Evolutionary conservation across 37 sponge, comb jelly and placozoan species (phyloP).

Genomic region (Petrosia ficiformis): DNA sequence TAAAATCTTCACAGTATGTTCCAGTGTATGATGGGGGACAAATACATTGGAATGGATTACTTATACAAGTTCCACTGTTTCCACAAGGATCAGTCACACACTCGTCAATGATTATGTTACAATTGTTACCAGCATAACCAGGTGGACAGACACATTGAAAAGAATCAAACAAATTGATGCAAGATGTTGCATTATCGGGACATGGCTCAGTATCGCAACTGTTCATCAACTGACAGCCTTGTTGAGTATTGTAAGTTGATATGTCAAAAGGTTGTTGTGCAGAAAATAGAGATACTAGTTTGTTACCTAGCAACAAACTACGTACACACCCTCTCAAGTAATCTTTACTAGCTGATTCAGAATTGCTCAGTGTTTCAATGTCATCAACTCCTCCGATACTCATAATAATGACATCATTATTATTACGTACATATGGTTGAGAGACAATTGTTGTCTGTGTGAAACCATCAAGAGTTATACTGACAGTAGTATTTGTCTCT

Average conservation of each 20-base stretch:
- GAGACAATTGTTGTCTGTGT: neutral
- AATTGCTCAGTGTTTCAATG: neutral
- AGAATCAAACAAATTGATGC: neutral
- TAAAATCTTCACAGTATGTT: constrained; percentile 12
- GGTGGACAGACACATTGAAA: constrained; percentile 1
- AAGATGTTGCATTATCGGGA: neutral
- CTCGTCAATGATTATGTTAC: neutral
- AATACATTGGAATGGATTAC: neutral
- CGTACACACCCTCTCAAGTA: neutral
- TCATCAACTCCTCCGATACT: constrained; percentile 7
- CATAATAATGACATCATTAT: neutral
- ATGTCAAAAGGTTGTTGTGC: neutral
- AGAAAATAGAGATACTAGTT: neutral
- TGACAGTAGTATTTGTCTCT: neutral
- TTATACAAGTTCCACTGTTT: constrained; percentile 8
- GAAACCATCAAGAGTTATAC: neutral
- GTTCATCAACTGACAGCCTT: neutral
- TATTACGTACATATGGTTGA: neutral
- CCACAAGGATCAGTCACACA: neutral
- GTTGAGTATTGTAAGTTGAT: neutral
- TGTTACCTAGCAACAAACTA: neutral
- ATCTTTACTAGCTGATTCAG: neutral
- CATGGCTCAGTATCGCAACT: neutral
- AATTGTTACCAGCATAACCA: constrained; percentile 10
- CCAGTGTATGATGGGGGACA: constrained; percentile 29